Evolutionary conservation across 2,797 vertebrate species (phyloP).

Genomic region (Notoglanidium macrostoma): DNA sequence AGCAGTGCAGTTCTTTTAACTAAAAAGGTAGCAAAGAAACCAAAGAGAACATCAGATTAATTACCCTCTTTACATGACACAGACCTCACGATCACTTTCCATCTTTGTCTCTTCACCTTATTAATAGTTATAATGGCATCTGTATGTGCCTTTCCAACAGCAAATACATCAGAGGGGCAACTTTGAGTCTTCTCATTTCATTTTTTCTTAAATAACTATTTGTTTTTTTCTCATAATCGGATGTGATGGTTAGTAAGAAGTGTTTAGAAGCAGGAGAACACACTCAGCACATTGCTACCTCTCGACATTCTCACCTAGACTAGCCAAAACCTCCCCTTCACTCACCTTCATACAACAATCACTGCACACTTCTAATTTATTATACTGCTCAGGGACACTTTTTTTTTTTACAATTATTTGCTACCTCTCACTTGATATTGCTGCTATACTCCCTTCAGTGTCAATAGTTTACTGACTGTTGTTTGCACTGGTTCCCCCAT

Average conservation of each 20-base stretch:
- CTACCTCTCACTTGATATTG: conserved; percentile 1
- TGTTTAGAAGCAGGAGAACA: not conserved
- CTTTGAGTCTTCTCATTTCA: not conserved
- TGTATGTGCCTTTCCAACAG: not conserved
- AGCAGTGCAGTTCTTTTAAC: conserved; percentile 46
- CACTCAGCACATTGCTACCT: not conserved
- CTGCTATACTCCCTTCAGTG: not conserved
- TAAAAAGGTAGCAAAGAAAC: not conserved
- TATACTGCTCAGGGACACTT: not conserved
- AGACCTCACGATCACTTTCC: not conserved
- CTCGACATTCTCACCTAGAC: not conserved
- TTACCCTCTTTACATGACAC: not conserved
- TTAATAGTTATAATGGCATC: not conserved
- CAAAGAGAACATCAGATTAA: not conserved
- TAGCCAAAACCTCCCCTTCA: not conserved
- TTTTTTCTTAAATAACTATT: not conserved
- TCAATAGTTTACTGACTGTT: conserved; percentile 6
- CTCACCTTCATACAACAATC: not conserved
- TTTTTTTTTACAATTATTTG: not conserved
- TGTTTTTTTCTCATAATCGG: not conserved
- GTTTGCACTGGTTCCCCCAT: conserved; percentile 14
- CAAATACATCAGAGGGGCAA: not conserved
- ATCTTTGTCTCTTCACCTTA: not conserved
- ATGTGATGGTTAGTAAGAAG: not conserved
- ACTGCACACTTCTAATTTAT: not conserved